Evolutionary conservation across 2,113 vertebrate genomes (phyloP).

Genomic region (Trogon melanurus): DNA sequence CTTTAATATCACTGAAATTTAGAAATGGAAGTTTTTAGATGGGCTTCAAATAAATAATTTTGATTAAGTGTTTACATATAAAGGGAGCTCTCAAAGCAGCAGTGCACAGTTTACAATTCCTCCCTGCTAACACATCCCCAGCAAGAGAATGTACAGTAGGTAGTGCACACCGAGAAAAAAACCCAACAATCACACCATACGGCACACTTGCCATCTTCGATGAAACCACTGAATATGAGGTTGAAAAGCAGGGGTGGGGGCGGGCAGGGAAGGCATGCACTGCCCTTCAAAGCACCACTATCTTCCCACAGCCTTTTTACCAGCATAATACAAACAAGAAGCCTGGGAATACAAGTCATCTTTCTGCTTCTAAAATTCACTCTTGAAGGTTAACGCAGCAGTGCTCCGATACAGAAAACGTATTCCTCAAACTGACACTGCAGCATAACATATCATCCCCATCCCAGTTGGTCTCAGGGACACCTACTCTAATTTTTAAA

Average conservation of each 20-base stretch:
- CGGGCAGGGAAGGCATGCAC: neutral
- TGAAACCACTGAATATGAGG: neutral
- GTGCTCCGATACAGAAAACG: neutral
- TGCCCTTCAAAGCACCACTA: neutral
- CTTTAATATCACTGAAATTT: constrained; percentile 61
- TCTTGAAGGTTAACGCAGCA: neutral
- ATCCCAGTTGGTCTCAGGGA: neutral
- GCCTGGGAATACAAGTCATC: neutral
- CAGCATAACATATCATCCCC: neutral
- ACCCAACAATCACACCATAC: neutral
- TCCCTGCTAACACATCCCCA: constrained; percentile 23
- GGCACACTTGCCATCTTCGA: neutral
- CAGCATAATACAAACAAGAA: neutral
- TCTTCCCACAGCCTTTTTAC: neutral
- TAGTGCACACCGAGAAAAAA: constrained; percentile 39
- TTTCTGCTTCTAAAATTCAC: neutral
- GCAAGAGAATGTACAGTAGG: constrained; percentile 60
- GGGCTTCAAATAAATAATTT: constrained; percentile 71
- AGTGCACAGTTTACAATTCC: constrained; percentile 16
- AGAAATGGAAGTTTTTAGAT: constrained; percentile 23
- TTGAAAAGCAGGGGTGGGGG: neutral
- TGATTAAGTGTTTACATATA: constrained; percentile 1
- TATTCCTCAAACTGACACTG: neutral
- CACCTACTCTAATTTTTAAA: neutral
- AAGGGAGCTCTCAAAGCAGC: constrained; percentile 45